Evolutionary conservation across 2,888 invertebrate species (phyloP), one percentile per base, ranked within the genome.

Genomic region (Pheosia gnoma): DNA sequence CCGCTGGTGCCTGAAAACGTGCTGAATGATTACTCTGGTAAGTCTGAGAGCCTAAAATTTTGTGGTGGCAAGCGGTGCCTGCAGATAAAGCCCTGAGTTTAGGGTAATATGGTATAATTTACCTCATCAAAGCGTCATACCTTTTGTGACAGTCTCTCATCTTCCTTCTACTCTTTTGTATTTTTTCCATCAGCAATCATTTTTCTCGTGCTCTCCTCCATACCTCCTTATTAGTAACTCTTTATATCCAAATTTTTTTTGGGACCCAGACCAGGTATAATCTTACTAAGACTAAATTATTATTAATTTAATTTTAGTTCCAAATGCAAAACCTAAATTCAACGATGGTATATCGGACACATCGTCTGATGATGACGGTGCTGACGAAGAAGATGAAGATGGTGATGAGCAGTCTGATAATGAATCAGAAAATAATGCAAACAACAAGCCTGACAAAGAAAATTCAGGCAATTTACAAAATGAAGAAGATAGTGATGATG

Each of bases 301-400:
- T 2, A 0, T 25, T 60, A n/a, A n/a, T 57, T 55, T 49, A 5
- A 59, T 77, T 86, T 63, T 70, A 93, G 93, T 92, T 39, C 92
- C 92, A 54, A 92, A 91, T 55, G 79, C 87, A 3, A 89, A 88
- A 71, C 85, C 85, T 5, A 88, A 89, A 67, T 91, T 86, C 51
- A 81, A 92, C 36, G 91, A 90, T 62, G 91, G 91, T 0, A 75
- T 92, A 68, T 91, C 92, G 2, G 92, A 91, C 62, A 88, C 87
- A 51, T 91, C 89, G 62, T 80, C 75, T 25, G 87, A 84, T 52
- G 86, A 85, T 51, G 82, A 79, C 57, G 75, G 70, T 25, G 87
- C 84, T 52, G 86, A 85, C 51, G 82, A 79, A 57, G 75, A 70
- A 13, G 75, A 75, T 72, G 82, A 90, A 54, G 82, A 82, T 66